phyloP scores from a whole-genome alignment of 2,888 invertebrate species.

The Miltochrista miniata region DNA sequence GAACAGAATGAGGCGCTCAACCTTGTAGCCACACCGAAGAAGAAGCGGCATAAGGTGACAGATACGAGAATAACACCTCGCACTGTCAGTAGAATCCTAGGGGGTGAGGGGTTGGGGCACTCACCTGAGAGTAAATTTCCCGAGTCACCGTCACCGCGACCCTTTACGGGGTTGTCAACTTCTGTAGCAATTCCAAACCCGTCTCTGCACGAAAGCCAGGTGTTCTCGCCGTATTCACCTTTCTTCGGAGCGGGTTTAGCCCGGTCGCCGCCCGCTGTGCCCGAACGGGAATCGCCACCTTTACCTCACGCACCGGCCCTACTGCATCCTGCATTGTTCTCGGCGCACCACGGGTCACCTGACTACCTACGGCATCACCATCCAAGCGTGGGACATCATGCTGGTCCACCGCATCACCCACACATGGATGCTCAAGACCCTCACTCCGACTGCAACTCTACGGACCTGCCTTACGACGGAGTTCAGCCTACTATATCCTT shows the following conservation, averaged over 20 bases:
- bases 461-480: slow-evolving; percentile 95
- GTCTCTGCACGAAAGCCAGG: slow-evolving; percentile 96
- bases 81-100: slow-evolving; percentile 93
- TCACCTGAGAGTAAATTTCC: slow-evolving; percentile 84
- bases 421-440: slow-evolving; percentile 94
- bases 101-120: slow-evolving; percentile 90
- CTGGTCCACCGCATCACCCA: slow-evolving; percentile 88
- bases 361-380: slow-evolving; percentile 91
- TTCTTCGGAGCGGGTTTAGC: slow-evolving; percentile 89
- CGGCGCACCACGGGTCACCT: slow-evolving; percentile 92
- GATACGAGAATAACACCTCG: slow-evolving; percentile 96
- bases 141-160: slow-evolving; percentile 89
- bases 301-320: slow-evolving; percentile 93
- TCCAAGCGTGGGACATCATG: slow-evolving; percentile 89
- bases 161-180: slow-evolving; percentile 94
- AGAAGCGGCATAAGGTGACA: slow-evolving; percentile 98
- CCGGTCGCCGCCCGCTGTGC: slow-evolving; percentile 85
- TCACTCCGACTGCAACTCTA: slow-evolving; percentile 95
- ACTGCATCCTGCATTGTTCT: slow-evolving; percentile 93
- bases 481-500: slow-evolving; percentile 98
- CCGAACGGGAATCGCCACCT: slow-evolving; percentile 92
- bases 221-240: slow-evolving; percentile 95
- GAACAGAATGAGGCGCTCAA: slow-evolving; percentile 98
- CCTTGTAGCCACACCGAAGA: slow-evolving; percentile 97
- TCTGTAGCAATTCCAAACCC: slow-evolving; percentile 98